Evolutionary conservation across 2,888 invertebrate genomes (phyloP).

Genomic region (Torymus tubicola): DNA sequence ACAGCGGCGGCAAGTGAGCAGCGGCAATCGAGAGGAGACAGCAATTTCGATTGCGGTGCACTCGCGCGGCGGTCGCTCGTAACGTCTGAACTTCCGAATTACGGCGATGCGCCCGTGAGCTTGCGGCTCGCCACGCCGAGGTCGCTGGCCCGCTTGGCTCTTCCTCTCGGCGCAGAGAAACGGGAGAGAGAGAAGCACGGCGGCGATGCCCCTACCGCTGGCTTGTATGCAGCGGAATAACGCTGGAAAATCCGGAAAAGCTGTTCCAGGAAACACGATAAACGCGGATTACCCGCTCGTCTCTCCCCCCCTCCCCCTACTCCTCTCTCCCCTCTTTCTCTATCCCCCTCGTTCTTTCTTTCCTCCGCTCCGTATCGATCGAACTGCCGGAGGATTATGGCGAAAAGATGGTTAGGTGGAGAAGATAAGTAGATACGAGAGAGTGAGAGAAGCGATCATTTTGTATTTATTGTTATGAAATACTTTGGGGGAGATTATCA

Average conservation of each 20-base stretch:
- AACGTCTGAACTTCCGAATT: constrained; percentile 56
- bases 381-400: constrained; percentile 23
- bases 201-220: no score
- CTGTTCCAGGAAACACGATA: constrained; percentile 52
- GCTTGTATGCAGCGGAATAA: neutral
- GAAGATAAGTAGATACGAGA: constrained; percentile 28
- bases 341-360: neutral
- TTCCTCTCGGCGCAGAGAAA: constrained; percentile 2
- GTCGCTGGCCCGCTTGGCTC: constrained; percentile 8
- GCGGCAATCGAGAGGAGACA: neutral
- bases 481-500: neutral
- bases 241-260: constrained; percentile 46
- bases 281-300: constrained; percentile 48
- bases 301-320: neutral
- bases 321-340: neutral
- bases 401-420: constrained; percentile 10
- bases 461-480: constrained; percentile 18
- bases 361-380: constrained; percentile 22
- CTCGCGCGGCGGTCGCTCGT: constrained; percentile 37
- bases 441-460: constrained; percentile 20
- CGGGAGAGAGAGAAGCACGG: no score
- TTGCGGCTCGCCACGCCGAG: constrained; percentile 45
- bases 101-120: constrained; percentile 30
- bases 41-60: constrained; percentile 53
- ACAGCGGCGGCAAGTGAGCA: neutral